These are phyloP conservation scores for Quiscalus mexicanus DNA, from an alignment of 2,113 vertebrate species.

Conservation along the genomic window DNA sequence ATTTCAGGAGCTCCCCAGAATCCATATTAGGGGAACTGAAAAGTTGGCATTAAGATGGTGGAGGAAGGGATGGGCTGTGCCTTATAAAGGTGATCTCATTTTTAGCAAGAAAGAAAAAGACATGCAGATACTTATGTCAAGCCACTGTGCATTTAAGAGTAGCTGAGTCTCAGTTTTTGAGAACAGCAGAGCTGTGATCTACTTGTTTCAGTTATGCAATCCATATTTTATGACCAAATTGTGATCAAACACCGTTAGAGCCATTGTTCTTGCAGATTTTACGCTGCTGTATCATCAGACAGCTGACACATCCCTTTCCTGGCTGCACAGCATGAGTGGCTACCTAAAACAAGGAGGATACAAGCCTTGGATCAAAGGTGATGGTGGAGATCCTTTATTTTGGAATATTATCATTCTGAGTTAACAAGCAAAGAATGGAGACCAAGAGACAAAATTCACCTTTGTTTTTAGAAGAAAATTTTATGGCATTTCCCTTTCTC, in stretches of 20 bases:
- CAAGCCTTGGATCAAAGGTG: background rate
- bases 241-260: constrained; percentile 17
- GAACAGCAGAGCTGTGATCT: constrained; percentile 2
- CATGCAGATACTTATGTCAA: background rate
- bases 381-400: background rate
- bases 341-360: background rate
- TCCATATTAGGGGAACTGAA: accelerated
- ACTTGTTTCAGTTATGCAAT: background rate
- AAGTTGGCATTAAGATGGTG: background rate
- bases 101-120: background rate
- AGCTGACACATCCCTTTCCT: background rate
- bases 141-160: background rate
- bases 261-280: constrained; percentile 30
- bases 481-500: background rate
- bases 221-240: constrained; percentile 20
- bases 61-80: background rate
- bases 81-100: background rate
- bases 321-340: background rate
- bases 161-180: background rate
- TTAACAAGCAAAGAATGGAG: background rate
- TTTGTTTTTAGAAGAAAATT: background rate
- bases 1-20: background rate
- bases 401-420: background rate
- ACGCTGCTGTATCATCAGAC: background rate
- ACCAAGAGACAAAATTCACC: background rate